A percentile compares a stretch with the other conserved stretches of the same genome.
Conservation (phyloP, 2,888 invertebrate species). For the Drosophila atripex region DNA sequence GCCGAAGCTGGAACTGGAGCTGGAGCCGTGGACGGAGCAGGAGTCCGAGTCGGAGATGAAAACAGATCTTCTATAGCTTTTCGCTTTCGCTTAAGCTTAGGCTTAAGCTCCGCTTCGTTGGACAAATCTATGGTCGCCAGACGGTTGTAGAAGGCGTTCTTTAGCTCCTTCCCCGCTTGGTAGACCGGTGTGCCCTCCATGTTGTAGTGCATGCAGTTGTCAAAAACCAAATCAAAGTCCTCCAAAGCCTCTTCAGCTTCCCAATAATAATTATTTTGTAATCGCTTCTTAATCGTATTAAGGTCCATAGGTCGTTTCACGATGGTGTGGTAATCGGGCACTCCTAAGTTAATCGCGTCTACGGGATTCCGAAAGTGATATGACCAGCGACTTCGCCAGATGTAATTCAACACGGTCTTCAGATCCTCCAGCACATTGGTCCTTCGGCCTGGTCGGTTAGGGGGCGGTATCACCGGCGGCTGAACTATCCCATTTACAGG, state of each 20-base stretch:
- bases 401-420: conserved; percentile 9
- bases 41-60: too few species aligned
- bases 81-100: conserved; percentile 8
- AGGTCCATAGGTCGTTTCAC: conserved; percentile 51
- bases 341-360: conserved; percentile 11
- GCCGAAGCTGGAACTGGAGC: not conserved
- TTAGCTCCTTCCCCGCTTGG: conserved; percentile 30
- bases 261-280: conserved; percentile 50
- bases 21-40: not conserved
- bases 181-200: conserved; percentile 19
- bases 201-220: conserved; percentile 48
- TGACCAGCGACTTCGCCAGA: conserved; percentile 21
- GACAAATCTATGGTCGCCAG: conserved; percentile 14
- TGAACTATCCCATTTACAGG: conserved; percentile 55
- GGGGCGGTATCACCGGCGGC: conserved; percentile 43
- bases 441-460: conserved; percentile 30
- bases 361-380: conserved; percentile 41
- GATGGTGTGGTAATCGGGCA: conserved; percentile 39
- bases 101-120: conserved; percentile 33
- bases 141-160: conserved; percentile 6
- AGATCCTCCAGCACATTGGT: conserved; percentile 47
- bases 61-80: not conserved
- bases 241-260: conserved; percentile 39
- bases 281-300: conserved; percentile 38
- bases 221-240: conserved; percentile 46